These are phyloP conservation scores for Hydroisotoma schaefferi DNA, from an alignment of 2,888 invertebrate species.

Conservation along the genomic window DNA sequence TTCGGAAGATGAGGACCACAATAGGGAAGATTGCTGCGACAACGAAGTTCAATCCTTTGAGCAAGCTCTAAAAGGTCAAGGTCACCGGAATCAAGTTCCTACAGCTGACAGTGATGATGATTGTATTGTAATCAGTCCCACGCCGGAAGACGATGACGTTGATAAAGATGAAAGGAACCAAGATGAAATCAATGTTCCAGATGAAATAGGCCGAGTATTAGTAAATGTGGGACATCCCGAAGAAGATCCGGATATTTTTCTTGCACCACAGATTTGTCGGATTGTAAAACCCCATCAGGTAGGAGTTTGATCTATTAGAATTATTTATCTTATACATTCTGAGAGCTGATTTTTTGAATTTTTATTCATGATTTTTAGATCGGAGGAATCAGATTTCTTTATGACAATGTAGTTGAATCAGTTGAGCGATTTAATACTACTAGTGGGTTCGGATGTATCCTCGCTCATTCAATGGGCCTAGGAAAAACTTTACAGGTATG, in stretches of 20 bases:
- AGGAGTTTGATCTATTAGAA: conserved; percentile 7
- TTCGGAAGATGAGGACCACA: conserved; percentile 35
- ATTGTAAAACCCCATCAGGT: conserved; percentile 95
- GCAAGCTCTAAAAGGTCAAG: not conserved
- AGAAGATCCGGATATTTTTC: conserved; percentile 82
- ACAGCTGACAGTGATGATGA: conserved; percentile 71
- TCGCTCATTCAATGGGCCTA: conserved; percentile 98
- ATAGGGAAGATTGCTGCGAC: conserved; percentile 8
- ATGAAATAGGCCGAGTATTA: conserved; percentile 84
- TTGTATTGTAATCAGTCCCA: conserved; percentile 75
- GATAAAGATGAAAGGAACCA: conserved; percentile 82
- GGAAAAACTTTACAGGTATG: conserved; percentile 87
- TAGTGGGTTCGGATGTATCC: conserved; percentile 90
- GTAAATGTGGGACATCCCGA: conserved; percentile 91
- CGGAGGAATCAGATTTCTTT: conserved; percentile 90
- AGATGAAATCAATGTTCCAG: conserved; percentile 84
- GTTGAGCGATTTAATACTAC: conserved; percentile 79
- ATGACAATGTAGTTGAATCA: conserved; percentile 95
- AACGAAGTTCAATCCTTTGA: not conserved
- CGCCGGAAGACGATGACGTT: conserved; percentile 74
- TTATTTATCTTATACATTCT: not conserved
- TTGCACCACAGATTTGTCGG: conserved; percentile 82
- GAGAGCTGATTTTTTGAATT: not conserved
- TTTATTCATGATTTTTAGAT: conserved; percentile 58
- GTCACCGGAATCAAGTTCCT: not conserved